Base-by-base conservation (phyloP, 2,888 invertebrate species). In the Drosophila testacea region DNA sequence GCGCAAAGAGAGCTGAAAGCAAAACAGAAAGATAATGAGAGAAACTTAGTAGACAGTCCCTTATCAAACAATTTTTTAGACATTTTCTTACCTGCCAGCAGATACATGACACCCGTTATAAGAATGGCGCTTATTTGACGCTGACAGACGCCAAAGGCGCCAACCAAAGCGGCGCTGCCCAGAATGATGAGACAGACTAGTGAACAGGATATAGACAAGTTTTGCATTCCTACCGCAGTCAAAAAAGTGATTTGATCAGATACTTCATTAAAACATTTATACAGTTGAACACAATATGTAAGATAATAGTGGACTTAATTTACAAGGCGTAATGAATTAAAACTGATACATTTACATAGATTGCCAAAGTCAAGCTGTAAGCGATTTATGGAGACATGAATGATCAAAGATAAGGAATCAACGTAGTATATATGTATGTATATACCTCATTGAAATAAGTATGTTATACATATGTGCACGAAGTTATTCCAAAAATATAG, bases 121-220 rank as follows among this genome's bases (percentile, higher is more conserved):
- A 98, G 95, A 38, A 98, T 97, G 2, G 98, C 98, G 87, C 98
- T 97, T 90, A 98, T 97, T 93, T 98, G 98, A 89, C 97, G 96
- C 92, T 97, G 96, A 91, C 97, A 95, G 28, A 98, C 95, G 5
- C 98, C 98, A 91, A 98, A 97, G 50, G 96, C 95, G 22, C 98
- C 98, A 4, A 98, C 96, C 63, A 98, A 93, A 4, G 97, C 96
- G 0, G 98, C 97, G 80, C 96, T 96, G 52, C 97, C 96, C 75
- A 98, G 92, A 66, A 98, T 96, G 86, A 98, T 98, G 59, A 98
- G 94, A 88, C 97, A 97, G 5, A 98, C 98, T 82, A 98, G 94
- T 50, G 97, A 97, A 92, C 98, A 98, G 10, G 98, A 98, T 92
- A 98, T 98, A 64, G 98, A 98, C 77, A 98, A 94, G 93, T 98